A percentile compares a stretch with the other conserved stretches of the same genome.
Conservation (phyloP, 1,140 invertebrate genomes). For the Alviniconcha marisindica region DNA sequence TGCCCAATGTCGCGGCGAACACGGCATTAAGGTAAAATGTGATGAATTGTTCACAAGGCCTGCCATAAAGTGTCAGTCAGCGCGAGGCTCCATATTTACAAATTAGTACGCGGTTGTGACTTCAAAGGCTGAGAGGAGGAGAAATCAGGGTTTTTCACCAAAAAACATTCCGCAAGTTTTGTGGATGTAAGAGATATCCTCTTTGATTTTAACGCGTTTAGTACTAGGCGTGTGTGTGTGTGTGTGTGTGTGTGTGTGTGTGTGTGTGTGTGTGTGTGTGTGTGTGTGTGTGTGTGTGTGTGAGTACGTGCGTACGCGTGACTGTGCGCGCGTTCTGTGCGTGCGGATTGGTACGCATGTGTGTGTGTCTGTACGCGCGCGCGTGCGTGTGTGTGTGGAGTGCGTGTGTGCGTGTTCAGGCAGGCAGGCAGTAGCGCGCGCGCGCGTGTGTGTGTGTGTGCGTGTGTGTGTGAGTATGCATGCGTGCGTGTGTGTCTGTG, state of each 20-base stretch:
- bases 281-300: slow-evolving; percentile 8
- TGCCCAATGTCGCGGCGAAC: no score
- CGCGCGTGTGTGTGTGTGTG: background rate
- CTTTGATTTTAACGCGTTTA: background rate
- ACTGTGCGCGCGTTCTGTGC: background rate
- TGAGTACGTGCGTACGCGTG: background rate
- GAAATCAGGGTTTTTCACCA: no score
- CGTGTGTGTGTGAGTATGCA: slow-evolving; percentile 1
- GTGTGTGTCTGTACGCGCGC: background rate
- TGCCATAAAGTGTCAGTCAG: background rate
- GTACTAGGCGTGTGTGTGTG: background rate
- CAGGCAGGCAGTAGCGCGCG: background rate
- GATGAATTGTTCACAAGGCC: background rate
- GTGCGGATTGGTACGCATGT: background rate
- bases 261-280: background rate
- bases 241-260: background rate
- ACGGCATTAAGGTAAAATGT: no score
- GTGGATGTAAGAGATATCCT: background rate
- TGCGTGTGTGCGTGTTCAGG: background rate
- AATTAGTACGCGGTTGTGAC: background rate
- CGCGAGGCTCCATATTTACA: background rate
- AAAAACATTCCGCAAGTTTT: no score
- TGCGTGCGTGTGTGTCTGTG: background rate
- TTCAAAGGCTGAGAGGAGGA: no score
- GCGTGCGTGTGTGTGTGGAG: background rate